phyloP scores from a whole-genome alignment of 2,113 vertebrate genomes.

The Phaethornis superciliosus region DNA sequence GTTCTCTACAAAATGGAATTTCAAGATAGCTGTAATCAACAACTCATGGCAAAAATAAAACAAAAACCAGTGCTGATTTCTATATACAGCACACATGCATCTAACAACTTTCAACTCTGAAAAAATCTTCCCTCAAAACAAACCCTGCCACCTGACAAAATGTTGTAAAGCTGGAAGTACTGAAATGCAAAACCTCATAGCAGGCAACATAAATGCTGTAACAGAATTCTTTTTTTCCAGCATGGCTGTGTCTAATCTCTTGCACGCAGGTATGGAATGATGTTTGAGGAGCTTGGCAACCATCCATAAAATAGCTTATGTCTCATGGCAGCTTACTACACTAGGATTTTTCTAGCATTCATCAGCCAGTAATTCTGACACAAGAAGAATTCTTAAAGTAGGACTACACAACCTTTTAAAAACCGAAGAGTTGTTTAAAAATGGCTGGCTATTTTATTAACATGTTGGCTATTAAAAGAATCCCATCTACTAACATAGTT shows the following conservation, averaged over 20 bases:
- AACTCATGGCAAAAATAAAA: neutral
- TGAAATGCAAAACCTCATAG: neutral
- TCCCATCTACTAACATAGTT: neutral
- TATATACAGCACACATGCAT: neutral
- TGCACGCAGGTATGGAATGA: neutral
- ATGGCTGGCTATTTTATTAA: neutral
- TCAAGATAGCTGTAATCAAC: neutral
- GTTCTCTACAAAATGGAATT: neutral
- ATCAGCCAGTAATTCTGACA: neutral
- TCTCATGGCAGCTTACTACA: neutral
- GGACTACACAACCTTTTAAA: neutral
- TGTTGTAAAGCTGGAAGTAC: neutral
- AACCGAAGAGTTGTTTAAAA: neutral
- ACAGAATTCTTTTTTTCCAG: neutral
- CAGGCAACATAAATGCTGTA: neutral
- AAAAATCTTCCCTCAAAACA: neutral
- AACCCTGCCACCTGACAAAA: neutral
- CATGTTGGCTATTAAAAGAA: neutral
- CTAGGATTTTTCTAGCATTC: neutral
- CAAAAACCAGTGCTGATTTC: neutral
- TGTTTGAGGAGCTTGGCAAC: neutral
- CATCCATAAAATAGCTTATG: slow-evolving; percentile 8
- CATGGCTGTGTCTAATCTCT: slow-evolving; percentile 2
- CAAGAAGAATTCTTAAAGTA: neutral
- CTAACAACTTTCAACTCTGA: neutral